Evolutionary conservation across 2,888 invertebrate genomes (phyloP), one percentile per base, ranked within the genome.

Genomic region (Drosophila flavopinicola): DNA sequence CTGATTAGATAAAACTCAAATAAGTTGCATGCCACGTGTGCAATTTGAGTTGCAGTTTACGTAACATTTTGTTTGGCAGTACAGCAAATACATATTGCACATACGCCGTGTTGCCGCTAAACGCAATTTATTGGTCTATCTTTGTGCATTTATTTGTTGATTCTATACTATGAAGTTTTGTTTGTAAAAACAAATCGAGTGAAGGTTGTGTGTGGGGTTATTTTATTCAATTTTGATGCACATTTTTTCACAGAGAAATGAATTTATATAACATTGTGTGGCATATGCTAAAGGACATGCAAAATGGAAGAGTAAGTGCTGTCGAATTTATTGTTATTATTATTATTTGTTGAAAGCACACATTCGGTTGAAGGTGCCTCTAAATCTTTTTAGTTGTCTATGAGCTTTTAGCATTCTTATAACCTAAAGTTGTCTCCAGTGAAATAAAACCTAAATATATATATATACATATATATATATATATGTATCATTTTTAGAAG

Each of bases 51-150:
- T 52, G 1, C 17, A 65, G 33, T 45, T 49, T 30, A 24, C 17
- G 11, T n/a, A 11, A 17, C 11, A 20, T 17, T 49, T 49, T 51
- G 29, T 38, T 59, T 38, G 45, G 25, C 24, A 27, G 53, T 52
- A 57, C 63, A n/a, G 75, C 51, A 68, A 54, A 70, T 54, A 68
- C 52, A 70, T 54, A 59, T 66, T 61, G 33, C 39, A 27, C 44
- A 61, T 64, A 54, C 58, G 73, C 25, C 20, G 13, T 11, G 32
- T 54, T 63, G 54, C 20, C 58, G 38, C 35, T 13, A 13, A 7
- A 20, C 20, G 1, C 13, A 48, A 59, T 42, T 59, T 13, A 37
- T 29, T 27, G 6, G 25, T 7, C 33, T 45, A 29, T 38, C 42
- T 27, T 33, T 20, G 27, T 20, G 33, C 20, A 57, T 42, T 48